phyloP scores from a whole-genome alignment of 1,140 invertebrate genomes.

The Drosophila tani region DNA sequence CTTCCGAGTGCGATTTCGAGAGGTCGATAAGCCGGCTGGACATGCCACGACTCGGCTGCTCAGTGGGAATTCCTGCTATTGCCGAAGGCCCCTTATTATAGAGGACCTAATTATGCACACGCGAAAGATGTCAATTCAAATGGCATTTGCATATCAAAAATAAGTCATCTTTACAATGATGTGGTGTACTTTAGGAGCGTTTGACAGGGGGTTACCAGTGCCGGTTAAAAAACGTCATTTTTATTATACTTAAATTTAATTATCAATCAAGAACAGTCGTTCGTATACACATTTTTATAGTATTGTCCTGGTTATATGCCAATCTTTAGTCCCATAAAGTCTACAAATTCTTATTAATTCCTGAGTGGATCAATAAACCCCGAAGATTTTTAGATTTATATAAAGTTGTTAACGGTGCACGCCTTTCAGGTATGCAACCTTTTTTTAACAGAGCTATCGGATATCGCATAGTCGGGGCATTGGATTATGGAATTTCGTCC shows the following conservation, averaged over 20 bases:
- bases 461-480: not conserved
- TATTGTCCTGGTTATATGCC: not conserved
- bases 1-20: conserved; percentile 34
- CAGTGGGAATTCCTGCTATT: conserved; percentile 8
- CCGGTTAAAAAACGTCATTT: not conserved
- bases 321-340: not conserved
- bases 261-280: too few relatives aligned
- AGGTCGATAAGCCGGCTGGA: conserved; percentile 37
- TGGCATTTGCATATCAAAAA: conserved; percentile 11
- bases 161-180: conserved; percentile 2
- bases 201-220: too few relatives aligned
- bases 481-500: not conserved
- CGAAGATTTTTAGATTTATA: too few relatives aligned
- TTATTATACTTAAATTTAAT: too few relatives aligned
- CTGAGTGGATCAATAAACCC: too few relatives aligned
- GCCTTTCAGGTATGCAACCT: not conserved
- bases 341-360: not conserved
- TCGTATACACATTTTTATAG: too few relatives aligned
- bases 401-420: not conserved
- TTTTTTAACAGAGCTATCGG: not conserved
- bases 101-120: conserved; percentile 23
- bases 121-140: conserved; percentile 15
- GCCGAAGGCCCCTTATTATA: conserved; percentile 9
- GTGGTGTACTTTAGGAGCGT: too few relatives aligned
- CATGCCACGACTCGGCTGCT: conserved; percentile 26